These are phyloP conservation scores for Hypselothyrea guttata DNA, from an alignment of 2,888 invertebrate species.

Conservation along the genomic window DNA sequence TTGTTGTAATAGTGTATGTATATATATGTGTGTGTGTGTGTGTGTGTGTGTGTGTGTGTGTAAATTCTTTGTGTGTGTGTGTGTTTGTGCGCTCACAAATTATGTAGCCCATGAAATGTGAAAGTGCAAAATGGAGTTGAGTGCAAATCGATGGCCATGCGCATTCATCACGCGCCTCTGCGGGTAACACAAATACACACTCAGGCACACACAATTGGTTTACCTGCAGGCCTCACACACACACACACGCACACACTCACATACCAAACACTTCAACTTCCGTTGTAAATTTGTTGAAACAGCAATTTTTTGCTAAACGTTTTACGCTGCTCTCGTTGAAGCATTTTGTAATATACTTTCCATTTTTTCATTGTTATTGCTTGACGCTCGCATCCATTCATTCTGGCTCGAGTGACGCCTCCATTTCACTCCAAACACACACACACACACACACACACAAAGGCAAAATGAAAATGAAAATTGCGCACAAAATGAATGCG, in stretches of 20 bases:
- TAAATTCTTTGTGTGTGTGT: not conserved
- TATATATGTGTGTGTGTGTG: not conserved
- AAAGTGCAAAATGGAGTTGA: conserved; percentile 74
- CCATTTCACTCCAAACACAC: not conserved
- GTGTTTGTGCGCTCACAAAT: conserved; percentile 48
- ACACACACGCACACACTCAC: conserved; percentile 11
- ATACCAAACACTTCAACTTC: conserved; percentile 65
- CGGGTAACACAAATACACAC: conserved; percentile 21
- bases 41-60: not conserved
- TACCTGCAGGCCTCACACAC: conserved; percentile 24
- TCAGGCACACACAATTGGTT: conserved; percentile 31
- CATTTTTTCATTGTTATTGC: conserved; percentile 48
- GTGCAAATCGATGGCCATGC: conserved; percentile 71
- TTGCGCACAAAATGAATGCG: conserved; percentile 64
- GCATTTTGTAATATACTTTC: conserved; percentile 71
- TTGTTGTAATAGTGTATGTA: conserved; percentile 17
- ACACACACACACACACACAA: not conserved
- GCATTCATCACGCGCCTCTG: conserved; percentile 71
- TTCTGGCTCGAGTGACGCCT: conserved; percentile 40
- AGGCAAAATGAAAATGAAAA: conserved; percentile 43
- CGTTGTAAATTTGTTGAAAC: conserved; percentile 78
- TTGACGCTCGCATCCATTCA: conserved; percentile 64
- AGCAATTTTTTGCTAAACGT: conserved; percentile 65
- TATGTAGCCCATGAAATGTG: conserved; percentile 67
- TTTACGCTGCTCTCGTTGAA: conserved; percentile 50